phyloP scores from a whole-genome alignment of 1,140 invertebrate genomes.

The Hypsibius dujardini region DNA sequence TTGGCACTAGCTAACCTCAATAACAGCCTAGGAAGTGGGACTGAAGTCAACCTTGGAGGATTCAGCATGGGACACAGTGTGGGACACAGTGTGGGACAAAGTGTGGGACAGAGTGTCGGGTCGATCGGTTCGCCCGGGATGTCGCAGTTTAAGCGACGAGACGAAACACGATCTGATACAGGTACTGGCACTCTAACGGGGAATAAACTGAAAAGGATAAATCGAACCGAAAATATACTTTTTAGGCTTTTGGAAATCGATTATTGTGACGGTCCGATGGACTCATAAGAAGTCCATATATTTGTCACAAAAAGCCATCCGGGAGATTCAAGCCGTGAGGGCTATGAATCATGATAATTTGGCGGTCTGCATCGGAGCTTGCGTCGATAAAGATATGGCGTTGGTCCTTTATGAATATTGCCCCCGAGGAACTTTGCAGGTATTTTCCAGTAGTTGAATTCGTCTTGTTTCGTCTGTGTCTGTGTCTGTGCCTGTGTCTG shows the following conservation, averaged over 20 bases:
- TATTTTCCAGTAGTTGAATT: not conserved
- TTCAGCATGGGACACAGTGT: not conserved
- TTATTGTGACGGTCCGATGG: slow-evolving; percentile 8
- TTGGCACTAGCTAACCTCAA: not conserved
- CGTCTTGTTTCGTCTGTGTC: not conserved
- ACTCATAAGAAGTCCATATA: not conserved
- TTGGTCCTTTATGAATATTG: slow-evolving; percentile 70
- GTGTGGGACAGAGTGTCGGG: not conserved
- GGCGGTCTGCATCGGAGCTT: slow-evolving; percentile 80
- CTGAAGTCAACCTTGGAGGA: not conserved
- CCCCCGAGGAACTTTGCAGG: slow-evolving; percentile 57
- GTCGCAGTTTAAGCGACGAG: not conserved
- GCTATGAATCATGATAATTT: slow-evolving; percentile 87
- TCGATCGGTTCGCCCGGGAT: not conserved
- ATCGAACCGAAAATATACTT: not conserved
- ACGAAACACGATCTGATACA: not conserved
- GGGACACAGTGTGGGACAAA: too few relatives aligned
- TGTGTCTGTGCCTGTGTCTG: not conserved
- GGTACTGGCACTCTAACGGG: not conserved
- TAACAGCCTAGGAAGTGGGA: not conserved
- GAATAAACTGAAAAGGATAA: not conserved
- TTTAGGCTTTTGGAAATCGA: not conserved
- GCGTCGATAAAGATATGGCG: slow-evolving; percentile 55
- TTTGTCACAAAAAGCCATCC: not conserved
- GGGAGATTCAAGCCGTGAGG: slow-evolving; percentile 50